Evolutionary conservation across 2,113 vertebrate genomes (phyloP).

Genomic region (Mus spicilegus): DNA sequence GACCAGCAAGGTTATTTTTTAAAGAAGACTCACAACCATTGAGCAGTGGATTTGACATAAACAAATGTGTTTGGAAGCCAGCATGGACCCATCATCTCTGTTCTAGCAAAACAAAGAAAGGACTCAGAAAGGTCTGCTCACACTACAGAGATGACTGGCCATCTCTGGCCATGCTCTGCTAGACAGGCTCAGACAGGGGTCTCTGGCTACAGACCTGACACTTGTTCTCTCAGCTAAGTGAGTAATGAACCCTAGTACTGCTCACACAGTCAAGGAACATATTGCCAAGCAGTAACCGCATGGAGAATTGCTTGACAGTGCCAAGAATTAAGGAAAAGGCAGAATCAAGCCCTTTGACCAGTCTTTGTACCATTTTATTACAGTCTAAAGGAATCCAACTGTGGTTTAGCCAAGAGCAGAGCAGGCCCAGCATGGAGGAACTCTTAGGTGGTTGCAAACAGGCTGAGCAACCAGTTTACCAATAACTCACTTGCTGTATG

Average conservation of each 20-base stretch:
- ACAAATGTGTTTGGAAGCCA: neutral
- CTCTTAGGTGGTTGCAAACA: neutral
- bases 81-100: neutral
- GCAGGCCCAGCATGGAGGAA: neutral
- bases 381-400: neutral
- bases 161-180: neutral
- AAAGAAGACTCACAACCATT: conserved; percentile 6
- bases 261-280: neutral
- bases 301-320: neutral
- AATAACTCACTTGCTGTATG: neutral
- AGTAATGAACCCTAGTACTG: neutral
- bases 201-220: neutral
- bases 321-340: neutral
- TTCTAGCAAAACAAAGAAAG: neutral
- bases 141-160: neutral
- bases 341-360: neutral
- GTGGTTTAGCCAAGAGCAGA: neutral
- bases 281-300: neutral
- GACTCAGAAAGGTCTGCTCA: neutral
- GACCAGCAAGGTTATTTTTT: neutral
- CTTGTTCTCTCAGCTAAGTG: neutral
- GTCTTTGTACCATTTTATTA: neutral
- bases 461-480: neutral
- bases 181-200: neutral
- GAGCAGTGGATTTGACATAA: neutral